A percentile compares a stretch with the other conserved stretches of the same genome.
phyloP scores from a whole-genome alignment of 2,888 invertebrate genomes.

The Lymantria monacha region DNA sequence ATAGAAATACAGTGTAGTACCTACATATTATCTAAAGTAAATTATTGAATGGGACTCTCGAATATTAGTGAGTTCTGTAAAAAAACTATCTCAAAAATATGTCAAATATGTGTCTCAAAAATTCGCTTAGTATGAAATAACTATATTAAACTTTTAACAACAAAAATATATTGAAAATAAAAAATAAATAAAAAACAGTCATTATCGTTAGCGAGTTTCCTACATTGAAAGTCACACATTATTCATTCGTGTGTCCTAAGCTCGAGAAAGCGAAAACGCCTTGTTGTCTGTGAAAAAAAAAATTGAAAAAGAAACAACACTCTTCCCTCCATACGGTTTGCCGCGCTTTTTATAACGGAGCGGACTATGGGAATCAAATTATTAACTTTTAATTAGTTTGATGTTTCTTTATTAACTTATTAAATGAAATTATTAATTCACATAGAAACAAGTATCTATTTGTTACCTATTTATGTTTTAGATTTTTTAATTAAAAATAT shows the following conservation, averaged over 20 bases:
- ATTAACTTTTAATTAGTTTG: slow-evolving; percentile 63
- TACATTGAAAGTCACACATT: slow-evolving; percentile 7
- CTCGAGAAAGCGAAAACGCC: slow-evolving; percentile 22
- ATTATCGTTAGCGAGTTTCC: neutral
- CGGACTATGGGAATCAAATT: slow-evolving; percentile 59
- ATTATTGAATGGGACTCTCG: no score
- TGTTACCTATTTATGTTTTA: no score
- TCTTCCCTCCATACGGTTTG: slow-evolving; percentile 26
- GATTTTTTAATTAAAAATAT: no score
- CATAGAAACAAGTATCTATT: no score
- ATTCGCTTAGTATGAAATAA: no score
- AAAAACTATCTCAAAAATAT: no score
- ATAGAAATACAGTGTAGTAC: no score
- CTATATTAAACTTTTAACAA: no score
- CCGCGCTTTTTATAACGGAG: slow-evolving; percentile 36
- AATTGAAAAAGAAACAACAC: slow-evolving; percentile 11
- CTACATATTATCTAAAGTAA: no score
- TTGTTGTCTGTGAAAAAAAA: slow-evolving; percentile 12
- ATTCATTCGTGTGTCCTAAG: slow-evolving; percentile 12
- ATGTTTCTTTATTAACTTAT: slow-evolving; percentile 31
- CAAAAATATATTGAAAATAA: no score
- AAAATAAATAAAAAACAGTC: neutral
- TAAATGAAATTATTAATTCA: slow-evolving; percentile 8
- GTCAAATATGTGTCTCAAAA: no score
- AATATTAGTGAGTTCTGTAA: no score